Evolutionary conservation across 2,888 invertebrate species (phyloP).

Genomic region (Fragum whitleyi): DNA sequence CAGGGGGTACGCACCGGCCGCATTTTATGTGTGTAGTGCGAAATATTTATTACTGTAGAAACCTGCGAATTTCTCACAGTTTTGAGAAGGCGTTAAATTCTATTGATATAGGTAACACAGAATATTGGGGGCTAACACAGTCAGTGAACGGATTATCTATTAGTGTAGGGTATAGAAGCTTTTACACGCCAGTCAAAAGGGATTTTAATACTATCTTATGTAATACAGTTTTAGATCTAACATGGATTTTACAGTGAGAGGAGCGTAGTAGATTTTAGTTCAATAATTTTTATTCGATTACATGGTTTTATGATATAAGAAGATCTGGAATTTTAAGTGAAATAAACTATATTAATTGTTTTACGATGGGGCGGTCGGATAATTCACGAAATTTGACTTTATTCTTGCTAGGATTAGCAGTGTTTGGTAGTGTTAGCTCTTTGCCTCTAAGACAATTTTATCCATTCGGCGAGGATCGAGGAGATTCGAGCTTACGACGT

Average conservation of each 20-base stretch:
- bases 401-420: conserved; percentile 11
- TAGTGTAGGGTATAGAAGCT: conserved; percentile 1
- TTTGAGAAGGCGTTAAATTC: conserved; percentile 11
- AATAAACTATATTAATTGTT: too few species aligned
- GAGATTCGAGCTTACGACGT: conserved; percentile 87
- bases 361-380: background rate
- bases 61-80: background rate
- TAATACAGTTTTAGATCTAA: background rate
- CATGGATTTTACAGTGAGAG: background rate
- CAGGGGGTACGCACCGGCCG: background rate
- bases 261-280: background rate
- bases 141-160: conserved; percentile 11
- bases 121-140: background rate
- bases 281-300: background rate
- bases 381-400: conserved; percentile 10
- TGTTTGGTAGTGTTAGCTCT: conserved; percentile 22
- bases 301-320: background rate
- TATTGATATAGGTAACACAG: conserved; percentile 22
- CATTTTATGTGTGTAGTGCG: conserved; percentile 14
- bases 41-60: background rate
- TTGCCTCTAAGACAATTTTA: conserved; percentile 73
- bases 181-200: background rate
- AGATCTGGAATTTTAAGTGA: too few species aligned
- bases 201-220: conserved; percentile 6
- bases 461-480: conserved; percentile 87